Evolutionary conservation across 2,888 invertebrate genomes (phyloP).

Genomic region (Cerastis rubricosa): DNA sequence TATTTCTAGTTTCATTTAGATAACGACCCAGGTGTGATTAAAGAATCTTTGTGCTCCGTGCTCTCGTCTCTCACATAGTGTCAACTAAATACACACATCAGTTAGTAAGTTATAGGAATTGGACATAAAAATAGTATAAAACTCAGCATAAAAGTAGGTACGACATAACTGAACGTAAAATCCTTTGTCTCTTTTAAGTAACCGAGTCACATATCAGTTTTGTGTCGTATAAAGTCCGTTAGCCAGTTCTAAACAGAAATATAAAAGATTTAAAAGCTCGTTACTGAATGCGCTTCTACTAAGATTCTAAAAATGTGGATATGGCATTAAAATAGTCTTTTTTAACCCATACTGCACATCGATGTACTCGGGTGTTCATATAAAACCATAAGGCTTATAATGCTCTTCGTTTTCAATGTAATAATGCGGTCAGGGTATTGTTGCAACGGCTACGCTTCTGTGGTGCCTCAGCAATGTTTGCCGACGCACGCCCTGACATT

Average conservation of each 20-base stretch:
- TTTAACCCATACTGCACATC: no score
- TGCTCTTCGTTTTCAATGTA: no score
- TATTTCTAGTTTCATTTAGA: no score
- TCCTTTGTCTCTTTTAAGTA: background rate
- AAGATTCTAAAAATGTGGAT: constrained; percentile 9
- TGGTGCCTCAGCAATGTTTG: no score
- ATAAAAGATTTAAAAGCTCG: constrained; percentile 55
- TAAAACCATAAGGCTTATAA: no score
- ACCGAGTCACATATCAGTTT: constrained; percentile 25
- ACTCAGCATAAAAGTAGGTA: background rate
- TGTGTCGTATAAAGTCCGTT: constrained; percentile 1
- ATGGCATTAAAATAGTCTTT: background rate
- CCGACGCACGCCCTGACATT: no score
- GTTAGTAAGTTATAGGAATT: background rate
- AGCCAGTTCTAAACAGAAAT: constrained; percentile 34
- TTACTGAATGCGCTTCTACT: constrained; percentile 31
- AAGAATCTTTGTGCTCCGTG: no score
- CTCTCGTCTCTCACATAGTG: no score
- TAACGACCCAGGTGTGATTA: no score
- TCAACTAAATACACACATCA: background rate
- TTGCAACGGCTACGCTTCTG: no score
- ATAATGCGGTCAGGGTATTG: no score
- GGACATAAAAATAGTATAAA: background rate
- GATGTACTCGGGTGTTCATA: no score
- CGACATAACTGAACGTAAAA: background rate